A percentile compares a stretch with the other conserved stretches of the same genome.
phyloP scores from a whole-genome alignment of 2,113 vertebrate species.

The Pangasianodon gigas region DNA sequence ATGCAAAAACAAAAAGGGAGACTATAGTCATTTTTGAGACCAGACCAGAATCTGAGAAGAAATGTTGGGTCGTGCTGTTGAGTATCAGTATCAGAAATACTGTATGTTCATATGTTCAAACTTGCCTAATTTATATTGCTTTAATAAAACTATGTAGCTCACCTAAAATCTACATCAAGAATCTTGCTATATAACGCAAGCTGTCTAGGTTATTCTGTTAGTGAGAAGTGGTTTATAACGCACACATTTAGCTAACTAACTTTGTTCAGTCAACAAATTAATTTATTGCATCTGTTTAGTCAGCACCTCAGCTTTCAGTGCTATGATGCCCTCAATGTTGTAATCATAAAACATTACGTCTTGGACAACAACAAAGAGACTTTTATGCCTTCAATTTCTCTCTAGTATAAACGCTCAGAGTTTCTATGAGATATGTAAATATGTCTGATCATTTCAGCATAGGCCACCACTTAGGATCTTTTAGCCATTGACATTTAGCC shows the following conservation, averaged over 20 bases:
- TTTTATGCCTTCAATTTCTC: neutral
- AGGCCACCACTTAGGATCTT: neutral
- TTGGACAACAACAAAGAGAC: neutral
- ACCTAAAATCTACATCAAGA: neutral
- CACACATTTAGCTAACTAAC: neutral
- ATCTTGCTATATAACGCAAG: neutral
- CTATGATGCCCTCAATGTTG: neutral
- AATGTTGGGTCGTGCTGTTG: neutral
- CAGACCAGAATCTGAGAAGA: neutral
- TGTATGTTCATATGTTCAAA: neutral
- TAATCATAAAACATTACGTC: neutral
- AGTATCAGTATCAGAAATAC: neutral
- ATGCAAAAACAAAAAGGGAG: neutral
- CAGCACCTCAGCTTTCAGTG: neutral
- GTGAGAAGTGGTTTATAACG: neutral
- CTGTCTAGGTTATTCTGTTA: neutral
- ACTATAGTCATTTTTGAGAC: neutral
- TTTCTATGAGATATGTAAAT: no score
- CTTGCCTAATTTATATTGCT: neutral
- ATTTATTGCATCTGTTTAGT: neutral
- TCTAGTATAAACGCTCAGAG: neutral
- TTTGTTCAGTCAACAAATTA: neutral
- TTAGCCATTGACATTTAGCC: neutral
- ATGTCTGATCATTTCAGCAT: neutral
- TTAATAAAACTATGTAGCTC: neutral